Evolutionary conservation across 2,888 invertebrate species (phyloP).

Genomic region (Petrophora chlorosata): DNA sequence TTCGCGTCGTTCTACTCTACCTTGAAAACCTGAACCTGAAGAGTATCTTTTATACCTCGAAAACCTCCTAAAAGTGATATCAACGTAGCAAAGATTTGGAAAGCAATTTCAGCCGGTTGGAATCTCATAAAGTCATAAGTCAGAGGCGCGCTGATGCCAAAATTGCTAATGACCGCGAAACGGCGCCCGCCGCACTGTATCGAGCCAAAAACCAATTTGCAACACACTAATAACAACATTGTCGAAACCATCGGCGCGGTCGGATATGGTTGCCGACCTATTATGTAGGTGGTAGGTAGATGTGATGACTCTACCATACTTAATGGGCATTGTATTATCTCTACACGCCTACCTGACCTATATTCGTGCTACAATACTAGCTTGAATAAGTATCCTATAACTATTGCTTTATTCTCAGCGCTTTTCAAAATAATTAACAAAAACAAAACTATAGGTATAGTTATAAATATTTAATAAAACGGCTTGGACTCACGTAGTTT

Average conservation of each 20-base stretch:
- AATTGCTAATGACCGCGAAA: slow-evolving; percentile 79
- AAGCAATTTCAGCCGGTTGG: slow-evolving; percentile 40
- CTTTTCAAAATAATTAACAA: too few relatives aligned
- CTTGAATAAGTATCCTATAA: too few relatives aligned
- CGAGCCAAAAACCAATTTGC: slow-evolving; percentile 81
- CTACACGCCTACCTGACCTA: too few relatives aligned
- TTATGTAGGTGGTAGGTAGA: not conserved
- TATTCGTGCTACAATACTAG: too few relatives aligned
- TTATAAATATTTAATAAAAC: too few relatives aligned
- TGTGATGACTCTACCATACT: not conserved
- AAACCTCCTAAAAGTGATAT: not conserved
- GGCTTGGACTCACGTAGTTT: too few relatives aligned
- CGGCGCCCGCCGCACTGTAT: slow-evolving; percentile 65
- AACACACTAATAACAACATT: slow-evolving; percentile 68
- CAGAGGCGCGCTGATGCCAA: slow-evolving; percentile 72
- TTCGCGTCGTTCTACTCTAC: too few relatives aligned
- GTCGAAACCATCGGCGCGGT: slow-evolving; percentile 49
- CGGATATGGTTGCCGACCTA: slow-evolving; percentile 19
- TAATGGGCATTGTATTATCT: not conserved
- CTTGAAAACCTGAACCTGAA: too few relatives aligned
- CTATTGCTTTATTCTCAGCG: too few relatives aligned
- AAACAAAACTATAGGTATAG: too few relatives aligned
- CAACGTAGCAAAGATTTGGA: slow-evolving; percentile 29
- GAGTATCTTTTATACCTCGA: not conserved
- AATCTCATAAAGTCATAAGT: slow-evolving; percentile 72